A percentile compares a stretch with the other conserved stretches of the same genome.
These are phyloP conservation scores for Aplocera efformata DNA, from an alignment of 2,888 invertebrate genomes.

Conservation along the genomic window DNA sequence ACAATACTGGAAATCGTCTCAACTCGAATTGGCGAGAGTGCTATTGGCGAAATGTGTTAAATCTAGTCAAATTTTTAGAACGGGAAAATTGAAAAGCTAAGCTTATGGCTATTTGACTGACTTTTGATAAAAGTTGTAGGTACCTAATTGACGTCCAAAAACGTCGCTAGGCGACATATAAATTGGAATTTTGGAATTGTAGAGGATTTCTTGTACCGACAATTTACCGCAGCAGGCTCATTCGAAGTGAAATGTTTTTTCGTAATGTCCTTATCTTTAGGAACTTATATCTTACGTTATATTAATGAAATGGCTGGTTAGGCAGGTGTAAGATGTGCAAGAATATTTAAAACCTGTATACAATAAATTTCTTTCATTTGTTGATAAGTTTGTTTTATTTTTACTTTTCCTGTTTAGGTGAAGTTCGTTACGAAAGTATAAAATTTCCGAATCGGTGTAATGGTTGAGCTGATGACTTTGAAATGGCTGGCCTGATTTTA, in stretches of 20 bases:
- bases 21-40: constrained; percentile 53
- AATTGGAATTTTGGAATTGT: constrained; percentile 76
- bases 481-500: too few relatives aligned
- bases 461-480: too few relatives aligned
- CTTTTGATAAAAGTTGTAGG: constrained; percentile 46
- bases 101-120: constrained; percentile 71
- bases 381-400: constrained; percentile 73
- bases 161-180: constrained; percentile 69
- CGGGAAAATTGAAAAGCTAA: constrained; percentile 55
- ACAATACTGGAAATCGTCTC: constrained; percentile 30
- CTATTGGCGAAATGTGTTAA: constrained; percentile 71
- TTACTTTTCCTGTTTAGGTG: background rate
- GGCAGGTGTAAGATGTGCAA: constrained; percentile 74
- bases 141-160: constrained; percentile 71
- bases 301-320: constrained; percentile 71
- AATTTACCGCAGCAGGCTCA: constrained; percentile 57
- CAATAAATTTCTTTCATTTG: constrained; percentile 81
- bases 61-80: constrained; percentile 77
- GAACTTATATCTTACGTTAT: constrained; percentile 76
- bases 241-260: constrained; percentile 46
- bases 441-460: too few relatives aligned
- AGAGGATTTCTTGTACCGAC: constrained; percentile 43
- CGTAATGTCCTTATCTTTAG: constrained; percentile 74
- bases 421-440: too few relatives aligned
- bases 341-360: constrained; percentile 81